A percentile compares a stretch with the other conserved stretches of the same genome.
Conservation (phyloP, 92 coral and sea anemone species). For the Nematostella vectensis region DNA sequence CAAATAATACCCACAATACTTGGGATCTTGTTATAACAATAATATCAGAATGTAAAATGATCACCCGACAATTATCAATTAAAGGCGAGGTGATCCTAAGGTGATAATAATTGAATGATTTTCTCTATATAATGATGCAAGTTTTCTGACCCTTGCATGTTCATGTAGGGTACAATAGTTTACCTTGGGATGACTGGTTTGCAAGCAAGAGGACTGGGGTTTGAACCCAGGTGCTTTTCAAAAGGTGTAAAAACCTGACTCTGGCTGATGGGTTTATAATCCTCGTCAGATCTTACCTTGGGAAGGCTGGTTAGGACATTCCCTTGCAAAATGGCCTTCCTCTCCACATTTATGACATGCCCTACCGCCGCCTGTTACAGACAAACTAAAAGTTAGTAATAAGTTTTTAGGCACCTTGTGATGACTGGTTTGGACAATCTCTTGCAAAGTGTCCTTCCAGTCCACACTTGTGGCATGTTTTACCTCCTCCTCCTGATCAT, state of each 20-base stretch:
- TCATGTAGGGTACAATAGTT: too few relatives aligned
- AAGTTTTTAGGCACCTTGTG: background rate
- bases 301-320: slow-evolving; percentile 23
- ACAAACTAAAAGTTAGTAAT: background rate
- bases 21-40: slow-evolving; percentile 31
- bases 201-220: too few relatives aligned
- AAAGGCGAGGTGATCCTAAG: too few relatives aligned
- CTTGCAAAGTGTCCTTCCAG: slow-evolving; percentile 73
- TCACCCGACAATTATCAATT: too few relatives aligned
- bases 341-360: slow-evolving; percentile 38
- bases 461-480: slow-evolving; percentile 52
- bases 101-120: too few relatives aligned
- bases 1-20: slow-evolving; percentile 32
- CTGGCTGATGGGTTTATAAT: too few relatives aligned
- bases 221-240: too few relatives aligned
- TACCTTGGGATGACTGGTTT: too few relatives aligned
- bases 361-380: background rate
- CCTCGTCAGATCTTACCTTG: background rate
- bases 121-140: too few relatives aligned
- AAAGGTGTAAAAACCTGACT: too few relatives aligned
- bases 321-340: slow-evolving; percentile 49
- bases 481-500: slow-evolving; percentile 41
- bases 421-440: slow-evolving; percentile 52
- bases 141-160: too few relatives aligned
- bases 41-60: too few relatives aligned